A percentile compares a stretch with the other conserved stretches of the same genome.
Evolutionary conservation across 35 echinoderm and acorn worm genomes (phyloP).

Genomic region (Hemicentrotus pulcherrimus): DNA sequence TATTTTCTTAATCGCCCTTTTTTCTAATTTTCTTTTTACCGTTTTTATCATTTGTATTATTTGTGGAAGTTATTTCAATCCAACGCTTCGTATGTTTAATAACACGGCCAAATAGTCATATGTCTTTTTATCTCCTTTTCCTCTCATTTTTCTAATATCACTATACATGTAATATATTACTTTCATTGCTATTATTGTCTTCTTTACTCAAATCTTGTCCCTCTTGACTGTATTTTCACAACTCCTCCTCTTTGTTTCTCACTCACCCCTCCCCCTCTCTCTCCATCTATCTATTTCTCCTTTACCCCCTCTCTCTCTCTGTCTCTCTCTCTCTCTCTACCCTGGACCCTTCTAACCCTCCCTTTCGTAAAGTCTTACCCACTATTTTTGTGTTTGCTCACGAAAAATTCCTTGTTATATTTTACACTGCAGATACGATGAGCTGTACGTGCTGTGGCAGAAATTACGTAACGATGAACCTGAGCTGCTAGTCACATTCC

Average conservation of each 20-base stretch:
- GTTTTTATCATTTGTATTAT: background rate
- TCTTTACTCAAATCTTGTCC: too few species aligned
- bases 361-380: background rate
- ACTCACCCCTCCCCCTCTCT: background rate
- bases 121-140: background rate
- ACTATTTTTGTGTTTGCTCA: background rate
- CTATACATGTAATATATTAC: background rate
- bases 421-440: conserved; percentile 76
- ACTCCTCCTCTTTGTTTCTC: too few species aligned
- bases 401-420: background rate
- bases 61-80: background rate
- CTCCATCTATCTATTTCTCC: background rate
- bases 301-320: background rate
- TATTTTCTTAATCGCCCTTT: background rate
- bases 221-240: too few species aligned
- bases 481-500: conserved; percentile 82
- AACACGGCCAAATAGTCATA: too few species aligned
- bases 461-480: conserved; percentile 92
- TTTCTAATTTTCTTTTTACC: background rate
- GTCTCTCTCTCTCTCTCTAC: background rate
- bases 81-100: background rate
- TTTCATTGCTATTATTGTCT: too few species aligned
- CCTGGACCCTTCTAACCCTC: background rate
- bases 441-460: conserved; percentile 92
- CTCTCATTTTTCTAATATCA: background rate